Evolutionary conservation across 92 coral and sea anemone genomes (phyloP), one percentile per base, ranked within the genome.

Genomic region (Palythoa heliodiscus): DNA sequence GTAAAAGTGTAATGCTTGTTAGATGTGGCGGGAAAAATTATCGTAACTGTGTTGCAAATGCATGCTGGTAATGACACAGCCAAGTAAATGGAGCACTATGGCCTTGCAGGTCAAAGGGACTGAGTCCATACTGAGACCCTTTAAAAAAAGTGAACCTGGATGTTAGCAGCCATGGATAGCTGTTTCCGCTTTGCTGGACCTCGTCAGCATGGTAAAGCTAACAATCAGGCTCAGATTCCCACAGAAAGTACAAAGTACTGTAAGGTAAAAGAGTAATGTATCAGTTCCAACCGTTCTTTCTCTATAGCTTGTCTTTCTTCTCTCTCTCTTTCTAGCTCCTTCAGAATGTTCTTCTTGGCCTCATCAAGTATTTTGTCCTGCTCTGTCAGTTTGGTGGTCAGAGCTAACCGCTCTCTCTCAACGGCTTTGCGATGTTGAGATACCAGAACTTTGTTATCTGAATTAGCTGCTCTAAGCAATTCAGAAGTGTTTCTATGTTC

Each of bases 361-460:
- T 69, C 88, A 76, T 96, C 98, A 54, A 96, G 76, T 47, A 88
- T 82, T 58, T 72, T 89, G 75, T 96, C 98, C 71, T 94, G 95
- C 52, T 96, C 96, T 71, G 94, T 83, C 55, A 96, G 81, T 78
- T 87, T 93, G 69, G 71, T 79, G 70, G 77, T 87, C 95, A 95
- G 80, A 37, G 87, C 87, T 39, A 86, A 85, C 58, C 95, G 78
- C 58, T 96, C 98, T 11, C 93, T 89, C 54, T 92, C 95, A 7
- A 94, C 82, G 22, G 93, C 91, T 57, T 83, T 92, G 54, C 93
- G 94, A 72, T 96, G 98, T 83, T 96, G 95, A 66, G 98, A 91
- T 15, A 96, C 82, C 58, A 96, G 91, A 37, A 96, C 93, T 82
- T 86, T 94, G 90, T 96, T 96, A 81, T 96, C 98, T 0, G 94